These are phyloP conservation scores for Meliscaeva auricollis DNA, from an alignment of 2,888 invertebrate genomes.

Conservation along the genomic window DNA sequence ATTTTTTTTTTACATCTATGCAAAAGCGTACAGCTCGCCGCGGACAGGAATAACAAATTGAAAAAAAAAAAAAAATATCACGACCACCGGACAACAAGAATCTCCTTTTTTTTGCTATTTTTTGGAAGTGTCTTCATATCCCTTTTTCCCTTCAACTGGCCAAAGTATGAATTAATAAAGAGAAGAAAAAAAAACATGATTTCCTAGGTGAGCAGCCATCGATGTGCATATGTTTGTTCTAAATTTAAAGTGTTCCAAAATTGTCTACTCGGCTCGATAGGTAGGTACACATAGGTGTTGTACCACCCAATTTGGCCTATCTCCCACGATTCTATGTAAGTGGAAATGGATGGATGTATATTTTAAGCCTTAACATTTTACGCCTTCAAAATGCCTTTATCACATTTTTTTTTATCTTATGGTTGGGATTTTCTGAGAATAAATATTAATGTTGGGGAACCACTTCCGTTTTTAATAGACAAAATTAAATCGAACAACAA, in stretches of 20 bases:
- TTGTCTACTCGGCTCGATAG: slow-evolving; percentile 47
- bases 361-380: slow-evolving; percentile 9
- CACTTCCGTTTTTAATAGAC: background rate
- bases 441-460: background rate
- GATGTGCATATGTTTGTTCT: slow-evolving; percentile 34
- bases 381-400: slow-evolving; percentile 5
- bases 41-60: slow-evolving; percentile 52
- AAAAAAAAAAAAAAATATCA: slow-evolving; percentile 20
- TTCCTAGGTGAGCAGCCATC: slow-evolving; percentile 60
- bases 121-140: slow-evolving; percentile 15
- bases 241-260: slow-evolving; percentile 37
- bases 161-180: slow-evolving; percentile 5
- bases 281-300: background rate
- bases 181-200: background rate
- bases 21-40: slow-evolving; percentile 25
- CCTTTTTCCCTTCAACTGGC: slow-evolving; percentile 26
- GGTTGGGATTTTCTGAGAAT: background rate
- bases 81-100: slow-evolving; percentile 9
- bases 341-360: slow-evolving; percentile 11
- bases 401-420: background rate
- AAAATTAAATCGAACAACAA: no score
- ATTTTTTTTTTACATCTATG: slow-evolving; percentile 56
- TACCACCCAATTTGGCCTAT: slow-evolving; percentile 54
- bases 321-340: slow-evolving; percentile 47
- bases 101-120: slow-evolving; percentile 22